A percentile compares a stretch with the other conserved stretches of the same genome.
Conservation (phyloP, 1,140 invertebrate species). For the Charaxes varanes region DNA sequence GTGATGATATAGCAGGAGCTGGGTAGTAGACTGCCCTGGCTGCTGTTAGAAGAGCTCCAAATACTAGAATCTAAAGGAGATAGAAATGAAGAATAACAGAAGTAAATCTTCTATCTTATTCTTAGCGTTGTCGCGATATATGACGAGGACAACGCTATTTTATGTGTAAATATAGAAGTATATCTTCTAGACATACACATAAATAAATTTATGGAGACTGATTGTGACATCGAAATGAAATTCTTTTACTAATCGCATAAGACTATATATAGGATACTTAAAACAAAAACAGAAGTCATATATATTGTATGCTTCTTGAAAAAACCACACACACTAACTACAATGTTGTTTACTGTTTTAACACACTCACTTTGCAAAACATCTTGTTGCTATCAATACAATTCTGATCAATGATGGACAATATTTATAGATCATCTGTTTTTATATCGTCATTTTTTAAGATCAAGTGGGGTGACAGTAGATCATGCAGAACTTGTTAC, state of each 20-base stretch:
- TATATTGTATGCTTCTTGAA: constrained; percentile 12
- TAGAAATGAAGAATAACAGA: constrained; percentile 8
- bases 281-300: too few relatives aligned
- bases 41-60: constrained; percentile 33
- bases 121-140: neutral
- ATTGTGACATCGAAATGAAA: too few relatives aligned
- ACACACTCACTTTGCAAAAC: constrained; percentile 57
- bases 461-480: constrained; percentile 31
- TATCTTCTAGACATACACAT: too few relatives aligned
- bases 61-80: constrained; percentile 45
- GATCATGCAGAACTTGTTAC: constrained; percentile 28
- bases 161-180: too few relatives aligned
- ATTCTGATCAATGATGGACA: constrained; percentile 35
- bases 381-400: constrained; percentile 40
- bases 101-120: neutral
- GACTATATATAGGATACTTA: too few relatives aligned
- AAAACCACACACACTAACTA: too few relatives aligned
- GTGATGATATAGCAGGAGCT: constrained; percentile 43
- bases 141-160: too few relatives aligned
- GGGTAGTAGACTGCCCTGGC: constrained; percentile 37
- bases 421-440: constrained; percentile 26
- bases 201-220: too few relatives aligned
- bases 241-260: too few relatives aligned
- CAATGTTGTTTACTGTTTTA: too few relatives aligned
- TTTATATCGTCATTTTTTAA: constrained; percentile 41